Base-by-base conservation (phyloP, 2,888 invertebrate genomes). In the Thera britannica region DNA sequence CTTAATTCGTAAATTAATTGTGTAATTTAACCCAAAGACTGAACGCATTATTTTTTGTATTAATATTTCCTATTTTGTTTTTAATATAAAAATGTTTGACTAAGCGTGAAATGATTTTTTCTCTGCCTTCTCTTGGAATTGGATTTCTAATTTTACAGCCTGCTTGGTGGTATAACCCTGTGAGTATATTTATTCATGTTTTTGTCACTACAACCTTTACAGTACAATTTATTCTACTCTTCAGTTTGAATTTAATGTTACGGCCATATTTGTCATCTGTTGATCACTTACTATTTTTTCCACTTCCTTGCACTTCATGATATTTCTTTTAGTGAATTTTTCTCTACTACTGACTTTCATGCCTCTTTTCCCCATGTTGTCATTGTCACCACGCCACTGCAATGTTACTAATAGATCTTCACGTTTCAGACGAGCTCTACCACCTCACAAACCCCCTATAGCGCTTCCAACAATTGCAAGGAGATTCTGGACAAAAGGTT, bases 161-260 rank as follows among this genome's bases (percentile, higher is more conserved):
- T 87, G 96, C 97, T 83, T 98, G 97, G 97, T 98, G 97, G 98
- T 98, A 98, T 92, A 97, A 97, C 89, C 97, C 97, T 89, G 98
- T 98, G 95, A 97, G 97, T 97, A 95, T 83, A 38, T 56, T 44
- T 44, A 59, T n/a, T 66, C 66, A 66, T 55, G 23, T 23, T 23
- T 23, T 23, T 23, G 23, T 23, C 23, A 23, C 23, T 23, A 23
- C 23, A 23, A 23, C 23, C 62, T 56, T 65, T 48, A 58, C 12
- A 34, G 41, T 55, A 46, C n/a, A 41, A n/a, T 6, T 57, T 41
- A 36, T 49, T 23, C 6, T 3, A 4, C 23, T 51, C 23, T 23
- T 23, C 23, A 23, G 23, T 23, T 23, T 23, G 23, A 23, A 1
- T 23, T 23, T 23, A 23, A 23, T 23, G 23, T 41, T 7, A 41